A percentile compares a stretch with the other conserved stretches of the same genome.
Evolutionary conservation across 2,797 vertebrate genomes (phyloP).

Genomic region (Gastrophryne carolinensis): DNA sequence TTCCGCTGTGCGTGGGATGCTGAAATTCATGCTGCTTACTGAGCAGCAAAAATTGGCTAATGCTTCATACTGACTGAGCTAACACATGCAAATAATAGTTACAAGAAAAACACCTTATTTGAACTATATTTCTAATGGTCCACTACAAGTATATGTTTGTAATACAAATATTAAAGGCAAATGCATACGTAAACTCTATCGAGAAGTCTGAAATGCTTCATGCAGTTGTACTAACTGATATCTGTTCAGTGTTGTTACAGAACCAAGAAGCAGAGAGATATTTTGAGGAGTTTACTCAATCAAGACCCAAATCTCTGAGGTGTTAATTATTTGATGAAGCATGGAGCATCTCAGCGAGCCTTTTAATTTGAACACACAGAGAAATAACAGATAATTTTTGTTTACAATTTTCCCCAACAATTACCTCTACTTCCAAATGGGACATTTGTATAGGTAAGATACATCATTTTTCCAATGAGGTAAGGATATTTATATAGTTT

Average conservation of each 20-base stretch:
- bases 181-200: not conserved
- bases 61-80: conserved; percentile 7
- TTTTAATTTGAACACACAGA: too few relatives aligned
- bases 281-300: too few relatives aligned
- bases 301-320: too few relatives aligned
- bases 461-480: too few relatives aligned
- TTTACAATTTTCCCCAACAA: too few relatives aligned
- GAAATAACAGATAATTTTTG: too few relatives aligned
- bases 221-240: not conserved
- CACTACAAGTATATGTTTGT: not conserved
- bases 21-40: conserved; percentile 46
- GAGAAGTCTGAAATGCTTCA: not conserved
- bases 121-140: not conserved
- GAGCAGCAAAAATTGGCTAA: conserved; percentile 42
- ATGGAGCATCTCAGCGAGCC: too few relatives aligned
- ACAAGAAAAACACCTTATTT: conserved; percentile 3
- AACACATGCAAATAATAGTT: conserved; percentile 40
- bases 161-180: not conserved
- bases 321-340: too few relatives aligned
- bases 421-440: too few relatives aligned
- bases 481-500: too few relatives aligned
- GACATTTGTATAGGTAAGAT: too few relatives aligned
- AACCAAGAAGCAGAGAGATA: not conserved
- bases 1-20: conserved; percentile 41
- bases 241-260: too few relatives aligned